Evolutionary conservation across 2,797 vertebrate species (phyloP), one percentile per base, ranked within the genome.

Genomic region (Antrozous pallidus): DNA sequence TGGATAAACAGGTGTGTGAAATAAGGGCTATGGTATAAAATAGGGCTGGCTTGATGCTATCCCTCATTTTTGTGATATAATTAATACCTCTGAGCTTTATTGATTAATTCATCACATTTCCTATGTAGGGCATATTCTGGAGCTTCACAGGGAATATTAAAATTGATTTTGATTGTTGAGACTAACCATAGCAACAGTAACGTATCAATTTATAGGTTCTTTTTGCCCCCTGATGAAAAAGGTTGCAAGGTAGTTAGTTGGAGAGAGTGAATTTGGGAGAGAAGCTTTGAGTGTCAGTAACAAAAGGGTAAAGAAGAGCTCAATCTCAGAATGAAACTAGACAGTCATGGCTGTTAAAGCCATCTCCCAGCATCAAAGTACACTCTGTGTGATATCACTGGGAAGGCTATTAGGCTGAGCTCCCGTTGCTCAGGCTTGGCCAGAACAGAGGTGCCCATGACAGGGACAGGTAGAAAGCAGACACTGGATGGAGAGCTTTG

Each of bases 401-500:
- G 14, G 61, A 56, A 65, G n/a, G 14, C 47, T 79, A 22, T 63
- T 54, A 71, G 6, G 6, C 13, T 61, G 70, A 88, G 16, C 81
- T 7, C 6, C 75, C 2, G 26, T 85, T 75, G 87, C 73, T 93
- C 87, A 79, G 51, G 49, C 33, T 17, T 45, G 49, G 26, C 49
- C 45, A 65, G 63, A 74, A 17, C 45, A 33, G 47, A 47, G 47
- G 7, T 0, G 20, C 31, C 13, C 31, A 0, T 4, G 24, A 73
- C 63, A 2, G 0, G 40, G 33, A 40, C 8, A 79, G 47, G 40
- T 10, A 20, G 0, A 4, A 78, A 58, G 63, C 56, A 33, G 36
- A 31, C 17, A 1, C 2, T 0, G 20, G 71, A 18, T 2, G 4
- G n/a, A 36, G 40, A 2, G 0, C 24, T 63, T 3, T 0, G 2